A percentile compares a stretch with the other conserved stretches of the same genome.
Evolutionary conservation across 1,140 invertebrate genomes (phyloP).

Genomic region (Drosophila tropicalis): DNA sequence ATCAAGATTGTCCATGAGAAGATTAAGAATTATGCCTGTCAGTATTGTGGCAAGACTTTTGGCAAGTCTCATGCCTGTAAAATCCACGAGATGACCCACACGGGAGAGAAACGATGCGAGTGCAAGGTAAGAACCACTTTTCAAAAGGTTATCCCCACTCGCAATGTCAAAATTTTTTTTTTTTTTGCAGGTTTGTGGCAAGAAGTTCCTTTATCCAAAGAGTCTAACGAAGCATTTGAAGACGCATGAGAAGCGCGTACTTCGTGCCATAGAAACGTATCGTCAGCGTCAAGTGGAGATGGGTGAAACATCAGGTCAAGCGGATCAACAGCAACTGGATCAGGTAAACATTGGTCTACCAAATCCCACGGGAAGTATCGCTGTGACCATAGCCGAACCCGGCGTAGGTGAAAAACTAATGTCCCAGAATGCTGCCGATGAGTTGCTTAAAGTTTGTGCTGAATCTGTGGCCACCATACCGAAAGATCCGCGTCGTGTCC

Average conservation of each 20-base stretch:
- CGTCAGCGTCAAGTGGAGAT: slow-evolving; percentile 75
- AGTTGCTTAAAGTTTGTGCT: slow-evolving; percentile 75
- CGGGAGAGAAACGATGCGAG: slow-evolving; percentile 84
- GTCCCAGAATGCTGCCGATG: slow-evolving; percentile 74
- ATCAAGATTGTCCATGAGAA: slow-evolving; percentile 81
- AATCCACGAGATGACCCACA: slow-evolving; percentile 82
- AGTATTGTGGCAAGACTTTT: slow-evolving; percentile 81
- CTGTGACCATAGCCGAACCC: not conserved
- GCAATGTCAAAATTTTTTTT: not conserved
- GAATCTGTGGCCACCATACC: slow-evolving; percentile 78
- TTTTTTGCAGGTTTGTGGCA: slow-evolving; percentile 63
- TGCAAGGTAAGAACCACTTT: slow-evolving; percentile 56
- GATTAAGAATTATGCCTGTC: slow-evolving; percentile 79
- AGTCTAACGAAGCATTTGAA: slow-evolving; percentile 79
- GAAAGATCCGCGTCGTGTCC: slow-evolving; percentile 71
- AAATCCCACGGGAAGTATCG: not conserved
- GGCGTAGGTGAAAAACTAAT: slow-evolving; percentile 35
- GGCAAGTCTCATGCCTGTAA: slow-evolving; percentile 81
- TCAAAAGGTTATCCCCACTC: no score
- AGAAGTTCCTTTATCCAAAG: slow-evolving; percentile 80
- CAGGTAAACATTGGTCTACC: not conserved
- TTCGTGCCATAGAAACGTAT: slow-evolving; percentile 76
- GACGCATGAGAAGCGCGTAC: slow-evolving; percentile 77
- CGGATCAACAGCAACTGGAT: slow-evolving; percentile 29
- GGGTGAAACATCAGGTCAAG: slow-evolving; percentile 38